phyloP scores from a whole-genome alignment of 2,888 invertebrate species.

The Xanthia icteritia region DNA sequence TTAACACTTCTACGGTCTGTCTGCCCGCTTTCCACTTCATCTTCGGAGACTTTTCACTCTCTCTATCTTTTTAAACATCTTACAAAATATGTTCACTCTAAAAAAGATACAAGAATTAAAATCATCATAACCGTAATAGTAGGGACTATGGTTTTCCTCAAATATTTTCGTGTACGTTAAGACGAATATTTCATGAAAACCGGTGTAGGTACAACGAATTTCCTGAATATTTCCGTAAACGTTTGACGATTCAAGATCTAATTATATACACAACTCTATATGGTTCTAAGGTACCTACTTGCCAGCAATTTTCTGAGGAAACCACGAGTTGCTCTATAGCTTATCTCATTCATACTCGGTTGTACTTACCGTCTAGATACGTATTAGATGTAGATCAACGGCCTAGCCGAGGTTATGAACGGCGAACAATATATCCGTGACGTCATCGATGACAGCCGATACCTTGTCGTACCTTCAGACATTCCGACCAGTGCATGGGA shows the following conservation, averaged over 20 bases:
- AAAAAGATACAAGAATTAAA: neutral
- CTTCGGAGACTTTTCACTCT: neutral
- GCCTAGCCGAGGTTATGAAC: slow-evolving; percentile 75
- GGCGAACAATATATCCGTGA: slow-evolving; percentile 69
- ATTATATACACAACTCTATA: neutral
- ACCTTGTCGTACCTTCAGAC: slow-evolving; percentile 43
- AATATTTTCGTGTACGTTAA: neutral
- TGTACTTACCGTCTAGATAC: slow-evolving; percentile 66
- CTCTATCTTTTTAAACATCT: neutral
- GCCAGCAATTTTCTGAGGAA: neutral
- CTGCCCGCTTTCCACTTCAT: neutral
- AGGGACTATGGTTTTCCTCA: neutral
- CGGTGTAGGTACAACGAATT: neutral
- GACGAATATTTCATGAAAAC: neutral
- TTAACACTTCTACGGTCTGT: neutral
- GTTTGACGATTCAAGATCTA: neutral
- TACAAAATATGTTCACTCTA: neutral
- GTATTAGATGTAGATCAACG: slow-evolving; percentile 77
- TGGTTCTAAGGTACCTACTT: neutral
- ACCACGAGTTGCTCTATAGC: neutral
- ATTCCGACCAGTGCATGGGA: slow-evolving; percentile 20
- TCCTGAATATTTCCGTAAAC: neutral
- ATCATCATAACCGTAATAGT: neutral
- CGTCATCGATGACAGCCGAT: slow-evolving; percentile 60
- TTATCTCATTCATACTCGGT: slow-evolving; percentile 50